Base-by-base conservation (phyloP, 2,113 vertebrate genomes). In the Cariama cristata region DNA sequence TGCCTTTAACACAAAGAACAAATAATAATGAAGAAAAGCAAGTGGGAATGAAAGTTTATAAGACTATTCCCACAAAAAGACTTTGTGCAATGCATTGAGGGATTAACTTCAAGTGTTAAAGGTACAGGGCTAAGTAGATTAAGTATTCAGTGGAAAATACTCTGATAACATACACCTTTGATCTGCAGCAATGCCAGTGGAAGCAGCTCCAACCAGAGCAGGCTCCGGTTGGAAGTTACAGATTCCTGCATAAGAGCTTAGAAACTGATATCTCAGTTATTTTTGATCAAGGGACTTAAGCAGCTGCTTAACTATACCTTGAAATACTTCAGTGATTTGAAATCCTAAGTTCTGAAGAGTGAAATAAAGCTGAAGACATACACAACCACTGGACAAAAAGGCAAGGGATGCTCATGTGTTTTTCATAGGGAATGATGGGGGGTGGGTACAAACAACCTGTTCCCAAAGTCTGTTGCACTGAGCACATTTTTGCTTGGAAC, bases 331-430 rank as follows among this genome's bases (percentile, higher is more conserved):
- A 24, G 60, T 12, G 44, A 64, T 47, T 75, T 59, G 9, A 88
- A 86, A 6, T 40, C 17, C 22, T 59, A 19, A 40, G 1, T 71
- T 90, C 47, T 92, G 69, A 93, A 67, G 20, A 84, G 21, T 0
- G 1, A 73, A 84, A 33, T 58, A 62, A 55, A 50, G 8, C n/a
- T 68, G 64, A 20, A 59, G 20, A 33, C 11, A 10, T 4, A 8
- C 4, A 53, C 21, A 89, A 26, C 8, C 5, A 11, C 15, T 1
- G 0, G 44, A 56, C 17, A 44, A 52, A 94, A 92, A 76, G 9
- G 11, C 26, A 79, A 77, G 30, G 0, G 0, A 52, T 3, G 5
- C 6, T 33, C 8, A 14, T 0, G 1, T 11, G 7, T 59, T 86
- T 63, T 92, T 59, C 33, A 19, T 3, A 23, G n/a, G 18, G 30